A percentile compares a stretch with the other conserved stretches of the same genome.
Conservation (phyloP, 2,797 vertebrate genomes). For the Carapus acus region DNA sequence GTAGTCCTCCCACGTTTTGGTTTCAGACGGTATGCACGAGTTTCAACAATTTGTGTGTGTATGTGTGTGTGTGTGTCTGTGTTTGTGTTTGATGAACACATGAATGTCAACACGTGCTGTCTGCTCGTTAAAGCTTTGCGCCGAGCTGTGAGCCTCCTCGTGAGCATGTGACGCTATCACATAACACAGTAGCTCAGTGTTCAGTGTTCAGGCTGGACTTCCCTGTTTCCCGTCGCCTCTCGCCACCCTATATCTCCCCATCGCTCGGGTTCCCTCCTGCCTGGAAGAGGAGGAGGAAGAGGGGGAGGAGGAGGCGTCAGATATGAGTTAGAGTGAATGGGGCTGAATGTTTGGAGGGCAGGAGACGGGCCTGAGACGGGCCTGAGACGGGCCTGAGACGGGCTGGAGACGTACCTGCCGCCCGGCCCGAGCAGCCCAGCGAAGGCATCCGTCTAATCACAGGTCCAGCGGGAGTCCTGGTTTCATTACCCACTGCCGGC, state of each 20-base stretch:
- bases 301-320: slow-evolving; percentile 25
- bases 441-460: slow-evolving; percentile 68
- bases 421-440: slow-evolving; percentile 36
- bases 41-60: no score
- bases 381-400: slow-evolving; percentile 53
- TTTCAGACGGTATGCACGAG: no score
- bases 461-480: slow-evolving; percentile 58
- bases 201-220: slow-evolving; percentile 33
- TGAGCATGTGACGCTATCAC: no score
- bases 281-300: slow-evolving; percentile 28
- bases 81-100: not conserved
- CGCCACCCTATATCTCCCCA: slow-evolving; percentile 43
- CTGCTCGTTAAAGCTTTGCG: no score
- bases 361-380: slow-evolving; percentile 56
- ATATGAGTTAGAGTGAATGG: slow-evolving; percentile 52
- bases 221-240: slow-evolving; percentile 9
- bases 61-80: no score
- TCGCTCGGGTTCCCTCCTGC: slow-evolving; percentile 58
- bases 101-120: no score
- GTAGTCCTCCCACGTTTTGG: no score
- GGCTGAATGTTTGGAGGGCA: slow-evolving; percentile 50
- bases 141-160: no score
- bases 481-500: slow-evolving; percentile 59
- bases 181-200: no score
- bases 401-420: slow-evolving; percentile 52